Conservation (phyloP, 2,888 invertebrate species). For the Anagyrus pseudococci region DNA sequence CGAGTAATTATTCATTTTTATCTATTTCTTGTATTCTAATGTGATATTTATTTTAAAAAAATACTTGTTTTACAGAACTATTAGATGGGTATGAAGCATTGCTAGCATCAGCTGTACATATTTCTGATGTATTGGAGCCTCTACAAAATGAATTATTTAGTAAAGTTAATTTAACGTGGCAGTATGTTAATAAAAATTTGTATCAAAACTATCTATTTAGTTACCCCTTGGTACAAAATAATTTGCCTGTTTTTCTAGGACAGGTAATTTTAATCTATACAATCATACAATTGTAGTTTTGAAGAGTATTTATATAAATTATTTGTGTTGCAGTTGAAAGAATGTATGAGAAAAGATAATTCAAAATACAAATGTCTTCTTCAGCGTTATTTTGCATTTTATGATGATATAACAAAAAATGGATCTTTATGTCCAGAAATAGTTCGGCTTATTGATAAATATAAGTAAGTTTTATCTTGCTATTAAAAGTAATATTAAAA, state of each 20-base stretch:
- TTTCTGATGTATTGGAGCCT: constrained; percentile 67
- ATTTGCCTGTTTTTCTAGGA: constrained; percentile 64
- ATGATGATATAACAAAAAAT: constrained; percentile 68
- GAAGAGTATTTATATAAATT: constrained; percentile 1
- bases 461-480: constrained; percentile 47
- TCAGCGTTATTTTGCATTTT: constrained; percentile 66
- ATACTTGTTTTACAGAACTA: constrained; percentile 60
- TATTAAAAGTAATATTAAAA: background rate
- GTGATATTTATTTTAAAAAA: background rate
- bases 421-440: constrained; percentile 67
- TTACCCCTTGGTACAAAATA: constrained; percentile 67
- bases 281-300: background rate
- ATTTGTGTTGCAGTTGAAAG: constrained; percentile 49
- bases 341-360: constrained; percentile 54
- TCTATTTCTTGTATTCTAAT: background rate
- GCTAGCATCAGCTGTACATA: constrained; percentile 67
- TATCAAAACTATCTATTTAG: constrained; percentile 66
- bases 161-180: constrained; percentile 72
- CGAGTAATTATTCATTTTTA: constrained; percentile 51
- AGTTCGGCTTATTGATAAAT: constrained; percentile 65
- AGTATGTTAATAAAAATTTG: constrained; percentile 71
- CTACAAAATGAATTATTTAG: constrained; percentile 69
- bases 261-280: constrained; percentile 58
- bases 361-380: constrained; percentile 61
- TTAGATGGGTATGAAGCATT: constrained; percentile 71